A percentile compares a stretch with the other conserved stretches of the same genome.
phyloP scores from a whole-genome alignment of 1,140 invertebrate species.

The Rhyzopertha dominica region DNA sequence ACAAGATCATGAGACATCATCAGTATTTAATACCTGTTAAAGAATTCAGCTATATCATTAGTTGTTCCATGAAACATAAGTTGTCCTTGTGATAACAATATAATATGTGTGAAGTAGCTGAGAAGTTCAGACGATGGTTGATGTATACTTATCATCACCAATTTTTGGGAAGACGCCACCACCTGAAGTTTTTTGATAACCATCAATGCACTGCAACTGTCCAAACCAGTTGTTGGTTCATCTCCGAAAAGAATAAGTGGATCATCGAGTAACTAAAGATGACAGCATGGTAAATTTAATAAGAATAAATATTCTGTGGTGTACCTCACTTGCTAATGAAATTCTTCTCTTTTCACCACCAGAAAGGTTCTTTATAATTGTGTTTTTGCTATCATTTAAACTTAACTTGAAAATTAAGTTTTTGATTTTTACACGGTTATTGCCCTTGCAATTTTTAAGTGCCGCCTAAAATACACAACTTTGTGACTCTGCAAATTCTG shows the following conservation, averaged over 20 bases:
- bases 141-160: constrained; percentile 80
- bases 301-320: constrained; percentile 13
- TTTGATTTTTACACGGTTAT: constrained; percentile 20
- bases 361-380: constrained; percentile 51
- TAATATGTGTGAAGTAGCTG: constrained; percentile 72
- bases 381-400: constrained; percentile 54
- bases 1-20: no score
- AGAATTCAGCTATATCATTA: no score
- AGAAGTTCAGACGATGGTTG: constrained; percentile 83
- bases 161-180: constrained; percentile 62
- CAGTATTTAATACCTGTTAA: no score
- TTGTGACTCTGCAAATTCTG: constrained; percentile 19
- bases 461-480: not conserved
- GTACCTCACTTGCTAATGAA: constrained; percentile 61
- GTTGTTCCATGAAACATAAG: constrained; percentile 76
- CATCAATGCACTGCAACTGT: constrained; percentile 71
- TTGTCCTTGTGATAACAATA: constrained; percentile 71
- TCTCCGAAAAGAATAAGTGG: constrained; percentile 75
- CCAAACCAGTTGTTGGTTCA: constrained; percentile 77
- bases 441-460: constrained; percentile 9
- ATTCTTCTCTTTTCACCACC: constrained; percentile 85
- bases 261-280: constrained; percentile 62
- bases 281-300: constrained; percentile 13
- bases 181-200: constrained; percentile 65
- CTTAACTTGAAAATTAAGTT: constrained; percentile 45